Evolutionary conservation across 2,113 vertebrate genomes (phyloP), one percentile per base, ranked within the genome.

Genomic region (Galemys pyrenaicus): DNA sequence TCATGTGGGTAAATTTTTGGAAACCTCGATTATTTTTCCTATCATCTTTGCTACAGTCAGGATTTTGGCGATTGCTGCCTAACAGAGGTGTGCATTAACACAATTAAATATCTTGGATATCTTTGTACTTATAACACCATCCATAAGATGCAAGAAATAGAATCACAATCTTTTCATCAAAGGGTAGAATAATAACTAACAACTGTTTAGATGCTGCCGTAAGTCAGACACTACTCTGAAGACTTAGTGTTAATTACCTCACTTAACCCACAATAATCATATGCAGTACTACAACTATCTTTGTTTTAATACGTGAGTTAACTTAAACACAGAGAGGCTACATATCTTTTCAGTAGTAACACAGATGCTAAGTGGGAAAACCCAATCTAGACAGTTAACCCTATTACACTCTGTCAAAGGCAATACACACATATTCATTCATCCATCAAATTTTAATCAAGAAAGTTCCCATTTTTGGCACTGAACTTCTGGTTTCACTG

Each of bases 11-110:
- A 96, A 93, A 85, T 56, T 87, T 89, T 86, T 67, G 16, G 60
- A 96, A 93, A 82, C 6, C 9, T 87, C 65, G 10, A 12, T 77
- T 6, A 49, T 51, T 90, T 92, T 91, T 92, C 37, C 80, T 56
- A 37, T 77, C 20, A 91, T 73, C 9, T 96, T 89, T 77, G 28
- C 78, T 77, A 60, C 60, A 13, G 4, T 89, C 58, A 85, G 28
- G 10, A 87, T 80, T 46, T 49, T 60, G 3, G 68, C 9, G 24
- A 26, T 56, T 75, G 68, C 16, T 28, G 3, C 51, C 30, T 82
- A 60, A 74, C 4, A 44, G 9, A 73, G 10, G 13, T 89, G 26
- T 71, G 9, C 16, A 65, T 67, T 86, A 77, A 30, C 15, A 41
- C 4, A 73, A 68, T 56, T 78, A 93, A 62, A 65, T 70, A 44